Conservation (phyloP, 2,888 invertebrate species). For the Hirtodrosophila alboralis region DNA sequence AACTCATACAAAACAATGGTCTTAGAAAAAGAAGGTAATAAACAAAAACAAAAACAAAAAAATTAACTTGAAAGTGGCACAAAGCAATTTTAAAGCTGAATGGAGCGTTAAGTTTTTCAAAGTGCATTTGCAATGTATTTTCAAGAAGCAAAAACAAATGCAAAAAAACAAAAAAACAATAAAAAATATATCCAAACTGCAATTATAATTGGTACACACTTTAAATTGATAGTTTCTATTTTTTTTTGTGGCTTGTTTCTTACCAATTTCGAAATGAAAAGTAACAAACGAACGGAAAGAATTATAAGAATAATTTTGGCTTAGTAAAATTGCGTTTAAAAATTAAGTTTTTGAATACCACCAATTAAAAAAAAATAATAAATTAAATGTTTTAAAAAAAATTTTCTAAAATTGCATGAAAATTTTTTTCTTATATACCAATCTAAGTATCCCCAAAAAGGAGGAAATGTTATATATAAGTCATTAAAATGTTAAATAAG, state of each 20-base stretch:
- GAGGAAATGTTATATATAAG: too few species aligned
- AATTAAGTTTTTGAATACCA: too few species aligned
- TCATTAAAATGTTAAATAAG: too few species aligned
- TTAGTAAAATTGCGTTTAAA: too few species aligned
- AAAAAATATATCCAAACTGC: constrained; percentile 27
- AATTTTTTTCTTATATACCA: too few species aligned
- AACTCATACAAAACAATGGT: constrained; percentile 32
- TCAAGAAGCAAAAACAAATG: constrained; percentile 38
- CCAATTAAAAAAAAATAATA: too few species aligned
- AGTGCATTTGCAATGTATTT: constrained; percentile 68
- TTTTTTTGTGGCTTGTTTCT: not conserved
- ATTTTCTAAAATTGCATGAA: too few species aligned
- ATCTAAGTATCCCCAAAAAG: too few species aligned
- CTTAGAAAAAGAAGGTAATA: constrained; percentile 20
- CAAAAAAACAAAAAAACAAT: constrained; percentile 38
- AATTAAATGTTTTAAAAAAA: too few species aligned
- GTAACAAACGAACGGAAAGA: not conserved
- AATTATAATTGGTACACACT: constrained; percentile 50
- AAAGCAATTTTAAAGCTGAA: constrained; percentile 78
- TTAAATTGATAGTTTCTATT: constrained; percentile 14
- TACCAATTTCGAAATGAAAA: constrained; percentile 24
- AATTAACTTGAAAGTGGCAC: constrained; percentile 73
- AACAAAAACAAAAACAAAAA: constrained; percentile 31
- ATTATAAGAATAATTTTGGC: not conserved
- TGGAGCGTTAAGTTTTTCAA: constrained; percentile 77